A percentile compares a stretch with the other conserved stretches of the same genome.
phyloP scores from a whole-genome alignment of 2,888 invertebrate genomes.

The Reticulitermes lucifugus region DNA sequence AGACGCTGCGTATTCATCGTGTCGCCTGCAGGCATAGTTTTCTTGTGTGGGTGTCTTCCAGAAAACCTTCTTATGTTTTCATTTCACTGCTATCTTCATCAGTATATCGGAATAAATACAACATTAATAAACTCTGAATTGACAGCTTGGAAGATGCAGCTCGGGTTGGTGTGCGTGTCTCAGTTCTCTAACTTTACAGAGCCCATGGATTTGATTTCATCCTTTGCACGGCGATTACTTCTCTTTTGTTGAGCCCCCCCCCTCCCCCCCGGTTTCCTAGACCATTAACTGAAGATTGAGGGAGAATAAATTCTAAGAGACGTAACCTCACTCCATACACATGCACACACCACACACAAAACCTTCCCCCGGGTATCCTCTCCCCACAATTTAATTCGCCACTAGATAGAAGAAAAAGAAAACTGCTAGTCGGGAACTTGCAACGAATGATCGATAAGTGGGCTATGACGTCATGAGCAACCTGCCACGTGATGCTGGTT shows the following conservation, averaged over 20 bases:
- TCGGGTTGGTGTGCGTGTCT: too few species aligned
- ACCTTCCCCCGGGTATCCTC: too few species aligned
- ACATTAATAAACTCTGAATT: too few species aligned
- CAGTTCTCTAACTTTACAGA: too few species aligned
- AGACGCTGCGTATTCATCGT: too few species aligned
- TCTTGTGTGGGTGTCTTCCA: too few species aligned
- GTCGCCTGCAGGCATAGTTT: too few species aligned
- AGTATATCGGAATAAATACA: too few species aligned
- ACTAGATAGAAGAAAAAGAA: not conserved
- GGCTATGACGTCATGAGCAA: not conserved
- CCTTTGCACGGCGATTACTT: conserved; percentile 21
- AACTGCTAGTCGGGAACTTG: not conserved
- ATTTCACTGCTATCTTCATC: too few species aligned
- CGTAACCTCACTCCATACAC: not conserved
- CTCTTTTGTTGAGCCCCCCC: conserved; percentile 30
- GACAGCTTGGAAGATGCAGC: too few species aligned
- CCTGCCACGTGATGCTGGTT: not conserved
- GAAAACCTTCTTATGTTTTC: too few species aligned
- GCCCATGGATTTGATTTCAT: conserved; percentile 3
- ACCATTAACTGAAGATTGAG: conserved; percentile 46
- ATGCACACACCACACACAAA: too few species aligned
- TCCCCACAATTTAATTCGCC: conserved; percentile 19
- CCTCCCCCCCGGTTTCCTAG: conserved; percentile 35
- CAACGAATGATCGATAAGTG: conserved; percentile 23
- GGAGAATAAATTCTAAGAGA: conserved; percentile 43